A percentile compares a stretch with the other conserved stretches of the same genome.
These are phyloP conservation scores for Ptychodera flava DNA, from an alignment of 35 echinoderm and acorn worm species.

Conservation along the genomic window DNA sequence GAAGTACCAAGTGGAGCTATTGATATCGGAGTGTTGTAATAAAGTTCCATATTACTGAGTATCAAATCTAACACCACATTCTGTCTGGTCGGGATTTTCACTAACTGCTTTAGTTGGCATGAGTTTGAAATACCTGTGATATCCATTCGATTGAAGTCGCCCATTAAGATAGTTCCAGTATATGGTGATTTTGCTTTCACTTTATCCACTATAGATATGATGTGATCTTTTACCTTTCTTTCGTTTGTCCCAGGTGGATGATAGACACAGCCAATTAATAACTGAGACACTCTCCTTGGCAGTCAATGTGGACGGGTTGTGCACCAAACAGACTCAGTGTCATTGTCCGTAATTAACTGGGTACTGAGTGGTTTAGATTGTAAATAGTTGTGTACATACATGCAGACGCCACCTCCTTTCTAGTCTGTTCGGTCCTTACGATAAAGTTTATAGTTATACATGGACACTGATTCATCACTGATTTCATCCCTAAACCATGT, in stretches of 20 bases:
- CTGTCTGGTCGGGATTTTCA: background rate
- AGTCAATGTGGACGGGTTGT: too few species aligned
- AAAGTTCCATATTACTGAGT: background rate
- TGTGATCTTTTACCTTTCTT: background rate
- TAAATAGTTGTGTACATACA: background rate
- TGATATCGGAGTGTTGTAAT: background rate
- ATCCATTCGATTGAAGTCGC: background rate
- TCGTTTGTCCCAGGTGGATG: background rate
- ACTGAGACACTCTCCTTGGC: too few species aligned
- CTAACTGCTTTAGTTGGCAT: background rate
- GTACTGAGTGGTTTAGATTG: background rate
- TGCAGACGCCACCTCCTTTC: background rate
- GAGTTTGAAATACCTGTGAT: background rate
- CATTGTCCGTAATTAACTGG: background rate
- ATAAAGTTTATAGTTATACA: background rate
- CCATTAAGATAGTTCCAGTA: background rate
- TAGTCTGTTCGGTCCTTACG: background rate
- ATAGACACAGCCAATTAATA: background rate
- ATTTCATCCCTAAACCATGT: background rate
- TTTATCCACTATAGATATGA: background rate
- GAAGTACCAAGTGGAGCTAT: background rate
- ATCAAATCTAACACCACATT: background rate
- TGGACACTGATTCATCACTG: background rate
- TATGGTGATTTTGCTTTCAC: background rate
- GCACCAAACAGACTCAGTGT: background rate